These are phyloP conservation scores for Pseudomyrmex pallidus DNA, from an alignment of 1,140 invertebrate genomes.

Conservation along the genomic window DNA sequence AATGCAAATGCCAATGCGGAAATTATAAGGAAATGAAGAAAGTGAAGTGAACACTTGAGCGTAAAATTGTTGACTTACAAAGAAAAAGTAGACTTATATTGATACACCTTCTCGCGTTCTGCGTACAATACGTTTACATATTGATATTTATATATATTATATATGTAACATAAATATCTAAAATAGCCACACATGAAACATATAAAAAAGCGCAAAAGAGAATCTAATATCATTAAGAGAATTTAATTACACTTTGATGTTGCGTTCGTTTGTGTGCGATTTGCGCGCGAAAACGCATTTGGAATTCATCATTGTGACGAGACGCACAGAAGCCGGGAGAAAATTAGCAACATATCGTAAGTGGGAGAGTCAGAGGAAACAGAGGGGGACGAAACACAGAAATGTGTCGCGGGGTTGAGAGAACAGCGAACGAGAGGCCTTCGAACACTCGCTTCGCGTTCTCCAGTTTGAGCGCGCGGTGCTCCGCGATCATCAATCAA, in stretches of 20 bases:
- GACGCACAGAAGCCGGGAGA: background rate
- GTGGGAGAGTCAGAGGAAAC: slow-evolving; percentile 9
- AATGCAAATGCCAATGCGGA: slow-evolving; percentile 9
- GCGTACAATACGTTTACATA: background rate
- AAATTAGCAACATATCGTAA: slow-evolving; percentile 18
- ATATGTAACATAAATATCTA: background rate
- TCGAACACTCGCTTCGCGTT: slow-evolving; percentile 15
- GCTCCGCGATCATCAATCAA: slow-evolving; percentile 51
- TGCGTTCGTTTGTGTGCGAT: no score
- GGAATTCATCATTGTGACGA: background rate
- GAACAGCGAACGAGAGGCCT: slow-evolving; percentile 34
- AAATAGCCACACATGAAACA: no score
- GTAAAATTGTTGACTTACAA: background rate
- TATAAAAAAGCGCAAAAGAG: background rate
- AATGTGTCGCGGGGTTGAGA: slow-evolving; percentile 40
- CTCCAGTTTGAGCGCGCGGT: slow-evolving; percentile 47
- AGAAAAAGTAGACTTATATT: no score
- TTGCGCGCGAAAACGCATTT: slow-evolving; percentile 12
- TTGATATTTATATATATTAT: background rate
- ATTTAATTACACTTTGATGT: slow-evolving; percentile 12
- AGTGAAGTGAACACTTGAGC: background rate
- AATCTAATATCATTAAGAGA: background rate
- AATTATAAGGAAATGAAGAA: slow-evolving; percentile 46
- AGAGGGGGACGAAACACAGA: slow-evolving; percentile 39
- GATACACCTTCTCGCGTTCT: no score